phyloP scores from a whole-genome alignment of 1,140 invertebrate genomes.

The Formica exsecta region DNA sequence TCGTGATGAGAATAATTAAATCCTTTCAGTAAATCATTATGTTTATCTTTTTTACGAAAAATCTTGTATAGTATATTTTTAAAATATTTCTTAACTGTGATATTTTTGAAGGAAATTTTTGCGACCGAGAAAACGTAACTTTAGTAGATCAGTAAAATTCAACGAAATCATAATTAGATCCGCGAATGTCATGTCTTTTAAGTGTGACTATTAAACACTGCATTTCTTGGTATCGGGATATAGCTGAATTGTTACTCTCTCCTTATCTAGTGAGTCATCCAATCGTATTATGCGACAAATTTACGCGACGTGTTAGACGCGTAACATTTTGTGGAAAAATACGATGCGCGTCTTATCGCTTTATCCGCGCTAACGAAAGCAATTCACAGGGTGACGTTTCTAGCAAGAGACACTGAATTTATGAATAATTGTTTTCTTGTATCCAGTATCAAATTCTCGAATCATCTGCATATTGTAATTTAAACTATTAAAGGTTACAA shows the following conservation, averaged over 20 bases:
- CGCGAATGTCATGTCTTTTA: neutral
- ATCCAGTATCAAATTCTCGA: neutral
- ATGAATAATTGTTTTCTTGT: constrained; percentile 1
- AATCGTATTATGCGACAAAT: neutral
- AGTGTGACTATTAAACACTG: neutral
- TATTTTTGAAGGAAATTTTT: neutral
- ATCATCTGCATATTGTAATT: neutral
- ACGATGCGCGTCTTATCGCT: neutral
- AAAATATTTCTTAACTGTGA: neutral
- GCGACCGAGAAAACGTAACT: neutral
- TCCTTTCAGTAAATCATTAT: neutral
- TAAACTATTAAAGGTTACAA: neutral
- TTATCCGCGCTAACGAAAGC: neutral
- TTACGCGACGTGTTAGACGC: neutral
- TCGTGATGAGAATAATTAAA: neutral
- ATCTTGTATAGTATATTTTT: neutral
- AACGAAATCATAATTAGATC: neutral
- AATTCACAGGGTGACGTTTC: constrained; percentile 4
- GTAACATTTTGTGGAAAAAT: constrained; percentile 13
- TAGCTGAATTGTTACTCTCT: neutral
- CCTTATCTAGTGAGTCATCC: constrained; percentile 13
- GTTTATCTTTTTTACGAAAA: neutral
- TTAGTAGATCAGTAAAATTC: neutral
- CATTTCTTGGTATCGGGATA: neutral
- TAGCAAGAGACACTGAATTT: constrained; percentile 22